Evolutionary conservation across 1,140 invertebrate genomes (phyloP).

Genomic region (Eumeta japonica): DNA sequence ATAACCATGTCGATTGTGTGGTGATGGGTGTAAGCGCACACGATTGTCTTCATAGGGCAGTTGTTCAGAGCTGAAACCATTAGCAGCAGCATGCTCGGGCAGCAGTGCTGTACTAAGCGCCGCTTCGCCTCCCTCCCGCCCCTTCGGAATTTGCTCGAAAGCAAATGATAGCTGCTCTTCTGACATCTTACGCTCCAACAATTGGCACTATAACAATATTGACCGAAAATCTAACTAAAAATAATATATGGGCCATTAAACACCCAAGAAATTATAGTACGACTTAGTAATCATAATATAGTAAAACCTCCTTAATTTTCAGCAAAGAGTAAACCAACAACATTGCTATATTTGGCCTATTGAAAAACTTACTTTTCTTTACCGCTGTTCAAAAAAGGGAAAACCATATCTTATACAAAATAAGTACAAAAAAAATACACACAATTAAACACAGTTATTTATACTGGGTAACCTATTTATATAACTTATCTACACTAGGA

Average conservation of each 20-base stretch:
- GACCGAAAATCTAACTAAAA: conserved; percentile 3
- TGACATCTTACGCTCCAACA: conserved; percentile 76
- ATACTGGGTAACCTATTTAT: too few species aligned
- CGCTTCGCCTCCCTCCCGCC: conserved; percentile 65
- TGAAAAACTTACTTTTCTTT: too few species aligned
- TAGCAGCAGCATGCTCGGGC: conserved; percentile 62
- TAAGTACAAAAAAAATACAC: too few species aligned
- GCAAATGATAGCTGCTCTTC: conserved; percentile 82
- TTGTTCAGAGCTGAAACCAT: conserved; percentile 67
- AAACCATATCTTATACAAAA: too few species aligned
- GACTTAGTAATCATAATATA: neutral
- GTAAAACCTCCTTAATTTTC: conserved; percentile 3
- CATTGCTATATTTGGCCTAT: too few species aligned
- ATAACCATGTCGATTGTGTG: conserved; percentile 81
- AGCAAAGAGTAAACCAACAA: too few species aligned
- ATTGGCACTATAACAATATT: conserved; percentile 66
- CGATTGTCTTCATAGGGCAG: conserved; percentile 88
- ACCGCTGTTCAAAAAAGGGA: too few species aligned
- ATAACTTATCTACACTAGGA: too few species aligned
- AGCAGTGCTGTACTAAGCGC: conserved; percentile 65
- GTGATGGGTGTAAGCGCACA: conserved; percentile 72
- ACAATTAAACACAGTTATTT: too few species aligned
- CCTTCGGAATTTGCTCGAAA: conserved; percentile 84
- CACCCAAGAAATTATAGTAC: neutral
- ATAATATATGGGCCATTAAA: neutral